Evolutionary conservation across 2,113 vertebrate species (phyloP).

Genomic region (Planiliza haematocheilus): DNA sequence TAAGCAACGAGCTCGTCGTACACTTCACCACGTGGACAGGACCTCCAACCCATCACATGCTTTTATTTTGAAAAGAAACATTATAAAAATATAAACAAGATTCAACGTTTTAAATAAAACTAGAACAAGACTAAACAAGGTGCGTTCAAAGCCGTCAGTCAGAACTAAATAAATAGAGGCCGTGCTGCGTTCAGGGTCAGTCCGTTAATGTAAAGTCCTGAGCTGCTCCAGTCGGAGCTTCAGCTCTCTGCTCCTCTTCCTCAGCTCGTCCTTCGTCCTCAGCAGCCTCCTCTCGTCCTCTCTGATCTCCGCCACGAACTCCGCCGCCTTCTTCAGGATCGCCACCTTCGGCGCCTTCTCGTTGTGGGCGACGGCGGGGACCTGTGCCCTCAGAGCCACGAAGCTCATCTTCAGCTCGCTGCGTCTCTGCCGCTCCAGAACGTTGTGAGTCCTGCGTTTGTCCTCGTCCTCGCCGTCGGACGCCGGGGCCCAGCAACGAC

Average conservation of each 20-base stretch:
- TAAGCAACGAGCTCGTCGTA: too few relatives aligned
- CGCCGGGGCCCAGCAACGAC: conserved; percentile 87
- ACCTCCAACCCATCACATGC: background rate
- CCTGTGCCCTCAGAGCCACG: conserved; percentile 89
- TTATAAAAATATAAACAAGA: conserved; percentile 40
- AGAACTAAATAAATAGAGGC: too few relatives aligned
- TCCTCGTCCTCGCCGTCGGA: conserved; percentile 85
- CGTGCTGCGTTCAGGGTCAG: background rate
- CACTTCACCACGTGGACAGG: background rate
- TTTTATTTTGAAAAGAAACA: conserved; percentile 53
- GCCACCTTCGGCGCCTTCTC: conserved; percentile 92
- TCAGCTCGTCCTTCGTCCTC: conserved; percentile 86
- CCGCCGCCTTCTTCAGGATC: conserved; percentile 91
- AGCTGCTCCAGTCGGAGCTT: conserved; percentile 48
- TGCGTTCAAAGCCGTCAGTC: too few relatives aligned
- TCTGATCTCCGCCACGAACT: conserved; percentile 87
- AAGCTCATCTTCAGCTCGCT: conserved; percentile 94
- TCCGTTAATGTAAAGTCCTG: conserved; percentile 19
- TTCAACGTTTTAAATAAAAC: background rate
- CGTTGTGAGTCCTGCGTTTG: conserved; percentile 92
- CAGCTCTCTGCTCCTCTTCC: conserved; percentile 80
- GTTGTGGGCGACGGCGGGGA: conserved; percentile 91
- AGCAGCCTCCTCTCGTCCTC: conserved; percentile 87
- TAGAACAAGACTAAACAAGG: too few relatives aligned
- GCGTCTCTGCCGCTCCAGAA: conserved; percentile 91